Evolutionary conservation across 2,797 vertebrate species (phyloP), one percentile per base, ranked within the genome.

Genomic region (Mormyrus hasselquistii): DNA sequence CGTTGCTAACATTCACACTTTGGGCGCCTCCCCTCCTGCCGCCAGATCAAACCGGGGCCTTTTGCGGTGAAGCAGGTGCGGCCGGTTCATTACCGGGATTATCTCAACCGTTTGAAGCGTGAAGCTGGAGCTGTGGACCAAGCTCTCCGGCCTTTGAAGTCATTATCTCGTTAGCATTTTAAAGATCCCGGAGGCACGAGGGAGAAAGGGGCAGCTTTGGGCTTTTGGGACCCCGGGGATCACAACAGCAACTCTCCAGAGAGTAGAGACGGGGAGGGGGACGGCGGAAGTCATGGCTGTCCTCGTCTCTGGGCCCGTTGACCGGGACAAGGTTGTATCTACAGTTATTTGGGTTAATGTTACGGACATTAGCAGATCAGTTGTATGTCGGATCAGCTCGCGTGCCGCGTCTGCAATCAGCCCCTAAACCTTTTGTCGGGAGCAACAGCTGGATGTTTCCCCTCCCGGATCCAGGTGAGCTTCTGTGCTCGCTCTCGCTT

Each of bases 141-240:
- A 73, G 50, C 49, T 59, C 52, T 92, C 86, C 88, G 19, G 16
- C 88, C 91, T 92, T 93, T 93, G 91, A 92, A 92, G 91, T 90
- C 55, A 69, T 93, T 93, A 93, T 93, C 92, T 92, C 89, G 89
- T 93, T 92, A 92, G 89, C 91, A 92, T 91, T 93, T 93, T 92
- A 83, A 91, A 92, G 76, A 89, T 88, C 90, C 90, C 76, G 34
- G 69, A 49, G 82, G 90, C 87, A 86, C 86, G 86, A 87, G 87
- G 49, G 85, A 86, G 53, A 83, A 87, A 87, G 79, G 52, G 85
- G 88, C 34, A 41, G 47, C 59, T 88, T 76, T 62, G 89, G 85
- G 88, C 88, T 52, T 84, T n/a, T 57, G 65, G 89, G 90, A 90
- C 86, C 79, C 89, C 84, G 49, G 89, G 89, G 85, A 89, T 91